Base-by-base conservation (phyloP, 2,888 invertebrate genomes). In the Meteorus colon region DNA sequence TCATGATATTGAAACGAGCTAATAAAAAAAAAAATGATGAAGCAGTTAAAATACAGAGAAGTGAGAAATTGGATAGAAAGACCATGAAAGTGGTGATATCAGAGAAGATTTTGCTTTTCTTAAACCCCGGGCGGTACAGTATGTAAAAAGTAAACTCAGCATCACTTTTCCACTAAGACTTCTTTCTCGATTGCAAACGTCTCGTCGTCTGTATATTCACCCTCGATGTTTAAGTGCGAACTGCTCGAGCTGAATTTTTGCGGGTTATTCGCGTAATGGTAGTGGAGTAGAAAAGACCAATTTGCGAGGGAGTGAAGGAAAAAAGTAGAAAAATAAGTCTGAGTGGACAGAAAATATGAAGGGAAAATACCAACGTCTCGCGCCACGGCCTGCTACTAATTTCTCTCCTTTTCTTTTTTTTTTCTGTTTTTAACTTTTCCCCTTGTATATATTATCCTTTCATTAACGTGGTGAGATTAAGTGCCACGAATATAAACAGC, bases 161-260 rank as follows among this genome's bases (percentile, higher is more conserved):
- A 69, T 55, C 59, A 14, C 19, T 67, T 37, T 34, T 27, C 10
- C 67, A 55, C 31, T 34, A 34, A 69, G 55, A 59, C 55, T 69
- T n/a, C 24, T 55, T 69, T 69, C 55, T 34, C 55, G 41, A 69
- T 69, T 69, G 69, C 69, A 69, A 69, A 69, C 55, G 59, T 59
- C 68, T 31, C 2, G n/a, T 19, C n/a, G 4, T n/a, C 14, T n/a
- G 4, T 48, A 8, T 19, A 19, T 55, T 24, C 29, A 10, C 12
- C 48, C 55, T 19, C 34, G 16, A 4, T 31, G 27, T 12, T 31
- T 10, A 34, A 55, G n/a, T 31, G n/a, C 3, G 45, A 68, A 4
- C 34, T 10, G 14, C 16, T 29, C 51, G 37, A 34, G n/a, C 55
- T 55, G 69, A 55, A 69, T 69, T 69, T 69, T 34, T 55, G 51